phyloP scores from a whole-genome alignment of 2,113 vertebrate species.

The Xerus inauris region DNA sequence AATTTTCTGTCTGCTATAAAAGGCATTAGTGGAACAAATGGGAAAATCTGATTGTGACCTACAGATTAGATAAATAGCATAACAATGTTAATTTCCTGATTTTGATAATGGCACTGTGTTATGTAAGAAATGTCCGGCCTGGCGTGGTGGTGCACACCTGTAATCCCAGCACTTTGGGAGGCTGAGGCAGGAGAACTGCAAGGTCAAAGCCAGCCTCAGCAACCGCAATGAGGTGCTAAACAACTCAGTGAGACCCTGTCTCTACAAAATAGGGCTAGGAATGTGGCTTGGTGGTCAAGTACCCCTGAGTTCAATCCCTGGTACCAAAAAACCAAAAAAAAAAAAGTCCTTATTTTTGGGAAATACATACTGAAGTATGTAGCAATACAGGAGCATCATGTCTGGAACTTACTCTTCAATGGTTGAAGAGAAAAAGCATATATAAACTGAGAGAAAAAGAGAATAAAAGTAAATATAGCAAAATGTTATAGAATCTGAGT shows the following conservation, averaged over 20 bases:
- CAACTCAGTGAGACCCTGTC: too few species aligned
- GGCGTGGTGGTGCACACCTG: too few species aligned
- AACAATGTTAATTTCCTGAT: background rate
- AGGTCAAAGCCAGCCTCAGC: too few species aligned
- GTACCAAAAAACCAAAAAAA: too few species aligned
- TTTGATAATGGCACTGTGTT: background rate
- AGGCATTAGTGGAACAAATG: background rate
- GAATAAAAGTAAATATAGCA: background rate
- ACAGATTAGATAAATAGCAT: background rate
- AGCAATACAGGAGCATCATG: background rate
- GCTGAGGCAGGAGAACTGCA: too few species aligned
- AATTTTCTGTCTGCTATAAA: background rate
- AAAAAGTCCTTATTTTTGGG: background rate
- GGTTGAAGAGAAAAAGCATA: background rate
- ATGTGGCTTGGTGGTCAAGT: too few species aligned
- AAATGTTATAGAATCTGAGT: background rate
- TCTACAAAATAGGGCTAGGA: too few species aligned
- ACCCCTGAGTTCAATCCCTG: too few species aligned
- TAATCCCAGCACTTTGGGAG: too few species aligned
- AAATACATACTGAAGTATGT: background rate
- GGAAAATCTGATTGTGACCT: background rate
- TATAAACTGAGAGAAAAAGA: background rate
- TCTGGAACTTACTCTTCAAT: background rate
- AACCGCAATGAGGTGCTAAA: too few species aligned
- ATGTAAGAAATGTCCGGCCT: too few species aligned